Conservation (phyloP, 2,797 vertebrate species). For the Gastrophryne carolinensis region DNA sequence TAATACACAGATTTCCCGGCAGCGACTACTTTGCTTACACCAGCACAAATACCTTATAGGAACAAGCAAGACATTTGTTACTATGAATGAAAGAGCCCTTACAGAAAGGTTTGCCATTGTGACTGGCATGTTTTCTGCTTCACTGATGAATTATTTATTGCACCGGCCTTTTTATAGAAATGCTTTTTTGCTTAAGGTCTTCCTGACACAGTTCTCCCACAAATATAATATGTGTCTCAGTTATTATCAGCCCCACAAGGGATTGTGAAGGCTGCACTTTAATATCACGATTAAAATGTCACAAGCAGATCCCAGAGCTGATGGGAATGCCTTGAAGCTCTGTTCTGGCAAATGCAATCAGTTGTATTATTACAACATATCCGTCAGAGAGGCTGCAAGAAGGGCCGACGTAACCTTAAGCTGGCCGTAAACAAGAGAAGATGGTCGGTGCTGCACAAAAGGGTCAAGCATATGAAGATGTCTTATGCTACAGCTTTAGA, state of each 20-base stretch:
- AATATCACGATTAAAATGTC: constrained; percentile 30
- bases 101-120: background rate
- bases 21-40: background rate
- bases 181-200: constrained; percentile 18
- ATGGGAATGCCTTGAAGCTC: background rate
- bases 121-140: background rate
- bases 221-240: background rate
- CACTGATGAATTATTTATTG: background rate
- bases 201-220: constrained; percentile 15
- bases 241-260: constrained; percentile 6
- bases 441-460: too few relatives aligned
- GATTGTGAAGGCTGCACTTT: background rate
- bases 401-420: background rate
- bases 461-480: too few relatives aligned
- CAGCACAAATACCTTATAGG: background rate
- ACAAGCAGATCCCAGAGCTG: constrained; percentile 12
- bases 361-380: constrained; percentile 16
- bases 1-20: too few relatives aligned
- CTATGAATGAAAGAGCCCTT: background rate
- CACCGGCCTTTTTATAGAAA: background rate
- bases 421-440: too few relatives aligned
- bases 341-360: constrained; percentile 7
- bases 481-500: too few relatives aligned
- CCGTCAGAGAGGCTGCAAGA: background rate
- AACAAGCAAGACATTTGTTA: background rate